These are phyloP conservation scores for Shinisaurus crocodilurus DNA, from an alignment of 2,113 vertebrate species.

Conservation along the genomic window DNA sequence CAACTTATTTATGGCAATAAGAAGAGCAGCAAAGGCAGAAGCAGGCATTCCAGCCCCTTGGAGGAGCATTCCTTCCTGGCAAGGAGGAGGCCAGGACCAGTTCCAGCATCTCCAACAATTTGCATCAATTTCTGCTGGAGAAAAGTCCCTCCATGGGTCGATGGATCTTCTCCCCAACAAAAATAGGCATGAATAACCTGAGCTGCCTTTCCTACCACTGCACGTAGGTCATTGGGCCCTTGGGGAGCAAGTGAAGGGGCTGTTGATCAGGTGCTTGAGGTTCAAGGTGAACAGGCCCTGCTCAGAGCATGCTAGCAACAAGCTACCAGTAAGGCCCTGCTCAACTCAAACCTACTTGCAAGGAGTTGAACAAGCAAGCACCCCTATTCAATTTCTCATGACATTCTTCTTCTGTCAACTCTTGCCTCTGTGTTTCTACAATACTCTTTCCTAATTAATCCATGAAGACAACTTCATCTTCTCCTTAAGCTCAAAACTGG, in stretches of 20 bases:
- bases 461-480: not conserved
- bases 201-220: not conserved
- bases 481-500: not conserved
- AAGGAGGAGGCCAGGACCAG: not conserved
- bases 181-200: not conserved
- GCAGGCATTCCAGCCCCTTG: not conserved
- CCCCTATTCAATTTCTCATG: not conserved
- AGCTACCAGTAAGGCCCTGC: not conserved
- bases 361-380: not conserved
- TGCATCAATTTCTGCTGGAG: not conserved
- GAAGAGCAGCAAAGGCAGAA: not conserved
- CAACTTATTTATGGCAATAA: not conserved
- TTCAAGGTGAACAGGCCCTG: not conserved
- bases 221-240: not conserved
- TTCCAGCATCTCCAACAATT: not conserved
- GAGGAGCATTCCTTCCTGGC: not conserved
- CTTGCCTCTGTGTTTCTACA: not conserved
- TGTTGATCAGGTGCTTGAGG: not conserved
- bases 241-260: not conserved
- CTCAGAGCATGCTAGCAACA: not conserved
- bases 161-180: not conserved
- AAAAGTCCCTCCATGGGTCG: not conserved
- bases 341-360: not conserved
- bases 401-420: not conserved
- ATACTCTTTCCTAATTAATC: not conserved